Evolutionary conservation across 1,140 invertebrate genomes (phyloP), one percentile per base, ranked within the genome.

Genomic region (Rhynchophorus ferrugineus): DNA sequence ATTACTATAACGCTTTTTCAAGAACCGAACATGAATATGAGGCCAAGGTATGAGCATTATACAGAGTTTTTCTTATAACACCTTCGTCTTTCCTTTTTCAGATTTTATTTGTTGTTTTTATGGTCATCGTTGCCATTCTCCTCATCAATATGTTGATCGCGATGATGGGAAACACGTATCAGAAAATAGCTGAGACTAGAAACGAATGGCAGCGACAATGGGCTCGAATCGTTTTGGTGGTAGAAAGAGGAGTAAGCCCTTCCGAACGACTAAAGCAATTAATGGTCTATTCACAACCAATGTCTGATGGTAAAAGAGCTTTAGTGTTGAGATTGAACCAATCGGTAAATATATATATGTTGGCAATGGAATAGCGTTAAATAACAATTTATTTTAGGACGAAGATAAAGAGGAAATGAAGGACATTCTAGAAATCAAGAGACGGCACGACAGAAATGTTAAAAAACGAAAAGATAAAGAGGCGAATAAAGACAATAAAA

Each of bases 111-210:
- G 85, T 97, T 11, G 74, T 97, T 1, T 98, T 94, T 72, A 97
- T 98, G 91, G 89, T 86, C 43, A 89, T 98, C 62, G 95, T 98
- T 16, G 90, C 91, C 0, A 87, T 98, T 58, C 73, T 98, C 7
- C 73, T 98, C 47, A 89, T 99, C 11, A 98, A 99, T 78, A 94
- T 99, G 91, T 77, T 99, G 66, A 98, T 99, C 64, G 95, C 95
- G 60, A 98, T 98, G 95, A 98, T 99, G 95, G 95, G 95, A 1
- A 96, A 98, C 69, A 98, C 95, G 16, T 98, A 99, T 71, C 91
- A 96, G 71, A 91, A 91, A 71, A 97, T 98, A 59, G 93, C 92
- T 2, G 91, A 95, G 71, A 95, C 94, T 2, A 80, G 91, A 60
- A 97, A 97, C 70, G 95, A 99, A 70, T 98, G 94, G 92, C 93